Conservation (phyloP, 2,113 vertebrate genomes). For the Xyrauchen texanus region DNA sequence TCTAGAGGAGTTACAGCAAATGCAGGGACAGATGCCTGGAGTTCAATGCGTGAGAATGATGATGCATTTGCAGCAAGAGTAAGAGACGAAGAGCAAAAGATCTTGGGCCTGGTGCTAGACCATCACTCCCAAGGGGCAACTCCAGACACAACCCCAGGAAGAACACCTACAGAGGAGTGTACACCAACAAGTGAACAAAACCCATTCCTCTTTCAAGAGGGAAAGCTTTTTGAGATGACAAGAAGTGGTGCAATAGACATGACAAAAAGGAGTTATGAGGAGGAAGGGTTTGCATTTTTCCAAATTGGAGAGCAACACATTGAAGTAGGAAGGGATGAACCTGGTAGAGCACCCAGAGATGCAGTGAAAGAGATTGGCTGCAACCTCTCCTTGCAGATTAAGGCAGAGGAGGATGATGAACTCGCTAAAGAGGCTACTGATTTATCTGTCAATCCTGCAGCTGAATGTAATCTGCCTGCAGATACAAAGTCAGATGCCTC, state of each 20-base stretch:
- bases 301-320: slow-evolving; percentile 85
- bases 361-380: slow-evolving; percentile 65
- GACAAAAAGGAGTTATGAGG: slow-evolving; percentile 93
- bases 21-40: slow-evolving; percentile 84
- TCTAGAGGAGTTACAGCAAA: slow-evolving; percentile 88
- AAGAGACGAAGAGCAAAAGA: slow-evolving; percentile 94
- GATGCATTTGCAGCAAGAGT: slow-evolving; percentile 88
- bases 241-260: slow-evolving; percentile 97
- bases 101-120: slow-evolving; percentile 88
- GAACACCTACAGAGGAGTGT: slow-evolving; percentile 93
- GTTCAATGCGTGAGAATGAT: slow-evolving; percentile 87
- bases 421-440: slow-evolving; percentile 55
- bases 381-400: slow-evolving; percentile 71
- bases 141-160: slow-evolving; percentile 79
- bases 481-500: slow-evolving; percentile 71
- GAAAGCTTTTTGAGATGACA: slow-evolving; percentile 98
- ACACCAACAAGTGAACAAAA: slow-evolving; percentile 94
- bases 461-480: slow-evolving; percentile 57
- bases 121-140: slow-evolving; percentile 86
- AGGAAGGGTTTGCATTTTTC: slow-evolving; percentile 94
- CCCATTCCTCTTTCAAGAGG: slow-evolving; percentile 97
- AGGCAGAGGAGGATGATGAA: slow-evolving; percentile 61
- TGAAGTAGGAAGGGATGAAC: slow-evolving; percentile 74
- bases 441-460: slow-evolving; percentile 58
- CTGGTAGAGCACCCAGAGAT: slow-evolving; percentile 50